Percentiles rank a stretch among this genome's conserved stretches.
These are phyloP conservation scores for Tetrapedia diversipes DNA, from an alignment of 2,888 invertebrate genomes.

Conservation along the genomic window DNA sequence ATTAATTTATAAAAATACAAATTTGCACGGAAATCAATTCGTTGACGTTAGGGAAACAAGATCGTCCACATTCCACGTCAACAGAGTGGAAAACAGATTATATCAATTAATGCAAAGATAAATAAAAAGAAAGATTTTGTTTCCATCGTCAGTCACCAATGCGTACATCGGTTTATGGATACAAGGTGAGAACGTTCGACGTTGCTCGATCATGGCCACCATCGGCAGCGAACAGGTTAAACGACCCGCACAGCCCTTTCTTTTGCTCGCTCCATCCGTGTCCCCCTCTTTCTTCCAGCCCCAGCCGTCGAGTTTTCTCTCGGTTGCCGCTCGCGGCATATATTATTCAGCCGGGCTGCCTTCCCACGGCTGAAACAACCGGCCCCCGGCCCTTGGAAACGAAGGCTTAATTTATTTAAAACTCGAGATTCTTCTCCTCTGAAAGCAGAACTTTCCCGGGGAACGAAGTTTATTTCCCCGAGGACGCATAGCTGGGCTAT, in stretches of 20 bases:
- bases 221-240: too few relatives aligned
- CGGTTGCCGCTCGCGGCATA: conserved; percentile 21
- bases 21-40: too few relatives aligned
- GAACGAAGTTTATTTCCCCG: conserved; percentile 58
- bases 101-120: too few relatives aligned
- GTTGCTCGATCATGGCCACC: too few relatives aligned
- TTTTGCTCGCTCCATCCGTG: conserved; percentile 9
- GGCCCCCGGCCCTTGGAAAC: conserved; percentile 30
- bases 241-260: conserved; percentile 11
- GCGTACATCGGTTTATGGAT: too few relatives aligned
- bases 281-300: not conserved
- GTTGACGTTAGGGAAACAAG: too few relatives aligned
- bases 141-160: too few relatives aligned
- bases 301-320: not conserved
- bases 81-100: too few relatives aligned
- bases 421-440: conserved; percentile 52
- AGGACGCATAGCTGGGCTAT: conserved; percentile 44
- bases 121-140: too few relatives aligned
- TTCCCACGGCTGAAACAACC: conserved; percentile 36
- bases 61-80: too few relatives aligned
- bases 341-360: conserved; percentile 46
- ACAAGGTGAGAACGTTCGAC: too few relatives aligned
- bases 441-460: conserved; percentile 43
- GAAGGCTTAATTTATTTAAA: conserved; percentile 59
- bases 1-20: too few relatives aligned